Conservation (phyloP, 2,797 vertebrate species). For the Ctenopoma kingsleyae region DNA sequence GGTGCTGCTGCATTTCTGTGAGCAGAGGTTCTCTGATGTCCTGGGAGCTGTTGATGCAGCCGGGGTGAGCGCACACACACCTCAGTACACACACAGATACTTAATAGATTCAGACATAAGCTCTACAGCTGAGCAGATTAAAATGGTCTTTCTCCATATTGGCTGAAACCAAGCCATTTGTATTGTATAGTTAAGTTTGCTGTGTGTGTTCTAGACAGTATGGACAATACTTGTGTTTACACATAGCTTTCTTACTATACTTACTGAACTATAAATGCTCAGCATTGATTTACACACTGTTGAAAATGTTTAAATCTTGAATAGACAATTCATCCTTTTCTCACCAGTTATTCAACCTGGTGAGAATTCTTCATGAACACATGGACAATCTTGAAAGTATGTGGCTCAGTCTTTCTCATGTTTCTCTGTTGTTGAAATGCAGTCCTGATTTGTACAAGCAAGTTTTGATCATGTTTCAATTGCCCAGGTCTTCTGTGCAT, state of each 20-base stretch:
- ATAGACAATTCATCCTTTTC: constrained; percentile 80
- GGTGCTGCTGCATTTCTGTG: constrained; percentile 95
- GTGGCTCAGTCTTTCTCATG: constrained; percentile 70
- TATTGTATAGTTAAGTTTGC: neutral
- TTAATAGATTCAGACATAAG: neutral
- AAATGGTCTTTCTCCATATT: neutral
- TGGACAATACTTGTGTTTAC: neutral
- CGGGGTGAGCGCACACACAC: constrained; percentile 87
- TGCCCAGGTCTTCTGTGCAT: neutral
- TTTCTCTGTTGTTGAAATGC: constrained; percentile 12
- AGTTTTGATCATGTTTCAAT: neutral
- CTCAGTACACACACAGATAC: neutral
- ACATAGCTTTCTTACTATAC: too few species aligned
- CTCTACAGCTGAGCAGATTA: neutral
- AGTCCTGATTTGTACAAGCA: neutral
- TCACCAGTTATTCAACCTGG: constrained; percentile 98
- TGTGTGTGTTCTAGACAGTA: neutral
- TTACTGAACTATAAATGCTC: neutral
- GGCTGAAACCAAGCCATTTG: neutral
- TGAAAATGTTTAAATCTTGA: constrained; percentile 17
- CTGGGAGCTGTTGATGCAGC: constrained; percentile 93
- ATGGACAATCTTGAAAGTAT: constrained; percentile 99
- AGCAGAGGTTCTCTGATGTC: constrained; percentile 98
- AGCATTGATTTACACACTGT: neutral
- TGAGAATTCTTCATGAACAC: constrained; percentile 98